Evolutionary conservation across 2,888 invertebrate species (phyloP).

Genomic region (Hemistola chrysoprasaria): DNA sequence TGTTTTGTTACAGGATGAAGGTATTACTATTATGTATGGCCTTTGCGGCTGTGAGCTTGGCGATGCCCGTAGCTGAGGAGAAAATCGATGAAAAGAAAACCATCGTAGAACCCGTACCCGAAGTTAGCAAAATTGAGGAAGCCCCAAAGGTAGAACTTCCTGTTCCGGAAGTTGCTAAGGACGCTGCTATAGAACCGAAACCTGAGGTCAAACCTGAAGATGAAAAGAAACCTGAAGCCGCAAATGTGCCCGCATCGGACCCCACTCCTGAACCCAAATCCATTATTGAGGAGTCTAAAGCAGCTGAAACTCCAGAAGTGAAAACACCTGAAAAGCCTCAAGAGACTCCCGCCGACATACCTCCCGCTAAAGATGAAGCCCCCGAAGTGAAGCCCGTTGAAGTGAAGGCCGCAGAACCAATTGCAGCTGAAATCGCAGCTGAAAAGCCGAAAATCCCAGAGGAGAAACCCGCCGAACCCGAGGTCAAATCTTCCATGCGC

Average conservation of each 20-base stretch:
- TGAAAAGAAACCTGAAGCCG: constrained; percentile 37
- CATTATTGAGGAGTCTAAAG: constrained; percentile 23
- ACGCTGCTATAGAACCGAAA: constrained; percentile 35
- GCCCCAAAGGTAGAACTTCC: constrained; percentile 32
- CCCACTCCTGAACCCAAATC: constrained; percentile 31
- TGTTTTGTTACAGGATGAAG: constrained; percentile 84
- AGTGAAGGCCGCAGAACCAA: constrained; percentile 8
- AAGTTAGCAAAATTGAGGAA: constrained; percentile 40
- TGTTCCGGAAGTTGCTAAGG: no score
- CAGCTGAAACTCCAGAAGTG: constrained; percentile 4
- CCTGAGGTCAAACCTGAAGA: constrained; percentile 39
- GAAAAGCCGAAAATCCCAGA: constrained; percentile 23
- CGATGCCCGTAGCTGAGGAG: constrained; percentile 84
- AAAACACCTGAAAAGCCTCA: constrained; percentile 7
- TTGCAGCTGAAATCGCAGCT: constrained; percentile 6
- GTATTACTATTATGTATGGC: constrained; percentile 83
- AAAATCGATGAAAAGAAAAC: constrained; percentile 45
- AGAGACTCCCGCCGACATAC: constrained; percentile 2
- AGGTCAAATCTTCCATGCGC: constrained; percentile 34
- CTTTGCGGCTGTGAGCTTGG: constrained; percentile 78
- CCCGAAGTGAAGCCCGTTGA: constrained; percentile 5
- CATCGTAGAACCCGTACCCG: constrained; percentile 36
- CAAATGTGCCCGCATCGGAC: constrained; percentile 26
- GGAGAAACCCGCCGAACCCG: not conserved
- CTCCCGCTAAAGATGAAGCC: not conserved